Evolutionary conservation across 2,113 vertebrate species (phyloP).

Genomic region (Geothlypis trichas): DNA sequence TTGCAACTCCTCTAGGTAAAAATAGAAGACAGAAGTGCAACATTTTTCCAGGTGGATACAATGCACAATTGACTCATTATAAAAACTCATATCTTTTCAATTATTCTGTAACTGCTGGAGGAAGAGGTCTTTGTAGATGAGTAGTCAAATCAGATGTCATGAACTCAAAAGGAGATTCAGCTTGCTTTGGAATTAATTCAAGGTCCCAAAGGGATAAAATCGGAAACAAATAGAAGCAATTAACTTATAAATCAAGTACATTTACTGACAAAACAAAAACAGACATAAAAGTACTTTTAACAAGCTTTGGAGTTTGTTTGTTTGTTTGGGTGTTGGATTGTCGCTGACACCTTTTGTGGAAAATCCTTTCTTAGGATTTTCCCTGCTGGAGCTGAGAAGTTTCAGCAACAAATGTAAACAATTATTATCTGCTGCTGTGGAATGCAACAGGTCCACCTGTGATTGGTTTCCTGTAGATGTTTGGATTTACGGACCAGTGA

Average conservation of each 20-base stretch:
- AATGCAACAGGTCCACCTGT: too few species aligned
- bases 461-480: too few species aligned
- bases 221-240: not conserved
- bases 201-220: not conserved
- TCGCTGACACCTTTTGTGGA: too few species aligned
- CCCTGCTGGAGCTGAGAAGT: too few species aligned
- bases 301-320: not conserved
- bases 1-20: not conserved
- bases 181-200: not conserved
- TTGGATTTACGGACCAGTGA: too few species aligned
- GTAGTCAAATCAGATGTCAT: not conserved
- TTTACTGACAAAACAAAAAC: not conserved
- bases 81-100: not conserved
- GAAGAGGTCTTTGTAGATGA: not conserved
- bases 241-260: not conserved
- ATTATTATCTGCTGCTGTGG: too few species aligned
- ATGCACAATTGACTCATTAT: not conserved
- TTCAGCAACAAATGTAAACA: too few species aligned
- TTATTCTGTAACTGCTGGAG: accelerated
- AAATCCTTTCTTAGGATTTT: too few species aligned
- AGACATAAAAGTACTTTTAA: not conserved
- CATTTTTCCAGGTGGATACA: not conserved
- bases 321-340: not conserved
- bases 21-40: not conserved
- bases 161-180: not conserved